A percentile compares a stretch with the other conserved stretches of the same genome.
phyloP scores from a whole-genome alignment of 2,888 invertebrate genomes.

The Steinernema carpocapsae region DNA sequence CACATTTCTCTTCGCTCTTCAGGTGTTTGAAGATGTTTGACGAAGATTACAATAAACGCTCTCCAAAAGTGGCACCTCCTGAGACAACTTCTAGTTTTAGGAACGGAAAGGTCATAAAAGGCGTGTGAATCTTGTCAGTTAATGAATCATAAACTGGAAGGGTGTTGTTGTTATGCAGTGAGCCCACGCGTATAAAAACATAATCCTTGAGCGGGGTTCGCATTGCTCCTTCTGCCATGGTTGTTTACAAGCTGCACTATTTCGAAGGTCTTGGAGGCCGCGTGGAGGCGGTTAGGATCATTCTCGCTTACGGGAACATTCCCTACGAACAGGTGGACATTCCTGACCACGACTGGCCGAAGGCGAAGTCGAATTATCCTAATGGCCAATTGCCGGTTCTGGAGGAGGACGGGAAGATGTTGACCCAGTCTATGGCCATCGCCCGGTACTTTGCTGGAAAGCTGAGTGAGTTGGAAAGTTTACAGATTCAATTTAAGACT shows the following conservation, averaged over 20 bases:
- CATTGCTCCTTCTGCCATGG: too few relatives aligned
- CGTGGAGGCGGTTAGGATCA: background rate
- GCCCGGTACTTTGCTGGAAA: constrained; percentile 2
- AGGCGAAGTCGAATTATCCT: constrained; percentile 78
- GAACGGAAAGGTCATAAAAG: background rate
- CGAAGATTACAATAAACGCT: background rate
- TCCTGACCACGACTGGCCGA: background rate
- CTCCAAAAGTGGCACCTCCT: too few relatives aligned
- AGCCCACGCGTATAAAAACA: too few relatives aligned
- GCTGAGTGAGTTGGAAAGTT: background rate
- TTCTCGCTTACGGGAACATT: background rate
- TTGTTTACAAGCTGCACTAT: background rate
- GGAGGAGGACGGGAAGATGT: constrained; percentile 1
- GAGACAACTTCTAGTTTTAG: too few relatives aligned
- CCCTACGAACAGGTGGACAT: background rate
- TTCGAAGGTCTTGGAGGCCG: background rate
- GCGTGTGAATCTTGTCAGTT: too few relatives aligned
- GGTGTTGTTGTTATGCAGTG: too few relatives aligned
- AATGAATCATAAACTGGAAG: too few relatives aligned
- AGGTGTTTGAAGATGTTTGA: too few relatives aligned
- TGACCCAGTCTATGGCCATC: constrained; percentile 1
- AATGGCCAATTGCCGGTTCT: constrained; percentile 90
- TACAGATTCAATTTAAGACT: too few relatives aligned
- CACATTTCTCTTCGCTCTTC: too few relatives aligned
- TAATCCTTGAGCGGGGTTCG: too few relatives aligned